Evolutionary conservation across 2,113 vertebrate genomes (phyloP), one percentile per base, ranked within the genome.

Genomic region (Pogonocichla stellata): DNA sequence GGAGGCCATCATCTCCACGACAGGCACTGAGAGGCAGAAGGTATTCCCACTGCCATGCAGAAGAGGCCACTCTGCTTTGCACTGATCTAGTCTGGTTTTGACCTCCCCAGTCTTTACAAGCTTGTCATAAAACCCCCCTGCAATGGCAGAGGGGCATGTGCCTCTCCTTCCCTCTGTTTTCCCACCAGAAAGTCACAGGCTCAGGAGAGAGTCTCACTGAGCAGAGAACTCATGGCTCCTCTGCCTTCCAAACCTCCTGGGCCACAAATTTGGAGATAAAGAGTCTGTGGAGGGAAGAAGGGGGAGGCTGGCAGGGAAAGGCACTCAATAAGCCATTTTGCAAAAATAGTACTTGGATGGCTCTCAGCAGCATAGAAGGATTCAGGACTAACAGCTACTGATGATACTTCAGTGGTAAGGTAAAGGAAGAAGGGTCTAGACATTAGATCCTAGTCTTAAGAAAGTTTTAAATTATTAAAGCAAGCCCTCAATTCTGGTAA

Each of bases 1-100:
- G 0, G 3, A 38, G 25, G n/a, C 58, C 36, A 14, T 8, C 5
- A 28, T 54, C 50, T 42, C 66, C 58, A 28, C 0, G 0, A 31
- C 11, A 86, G 57, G 57, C 54, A 28, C 65, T 1, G 50, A 53
- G 79, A 40, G 61, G 48, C 79, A 57, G 57, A 1, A 43, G 58
- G 28, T 51, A 18, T 23, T 72, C 65, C 70, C 0, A 7, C 36
- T 70, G 54, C 67, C 40, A 26, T 4, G 25, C 34, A 18, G 34
- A 61, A 56, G 71, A 77, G 72, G 58, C 66, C 57, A 75, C 65
- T 53, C 62, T 65, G 36, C 3, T 0, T n/a, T 67, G 43, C 61
- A 74, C 43, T 48, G 10, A 48, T 7, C 51, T 19, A 78, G 24
- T 16, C 40, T 45, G 54, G 10, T 81, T 92, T 70, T 61, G 22